Conservation (phyloP, 2,113 vertebrate genomes). For the Mormyrus iriodes region DNA sequence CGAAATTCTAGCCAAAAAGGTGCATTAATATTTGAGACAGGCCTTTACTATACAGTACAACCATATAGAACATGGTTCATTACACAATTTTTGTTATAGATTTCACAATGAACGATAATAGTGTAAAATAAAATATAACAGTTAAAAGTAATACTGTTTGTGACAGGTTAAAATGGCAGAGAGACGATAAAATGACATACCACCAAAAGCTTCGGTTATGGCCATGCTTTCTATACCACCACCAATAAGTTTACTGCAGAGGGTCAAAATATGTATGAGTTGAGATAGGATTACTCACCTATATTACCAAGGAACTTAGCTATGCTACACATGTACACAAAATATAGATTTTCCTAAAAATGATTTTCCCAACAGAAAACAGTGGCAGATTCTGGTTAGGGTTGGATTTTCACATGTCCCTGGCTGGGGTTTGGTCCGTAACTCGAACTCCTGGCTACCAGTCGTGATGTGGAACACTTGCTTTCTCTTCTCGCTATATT, state of each 20-base stretch:
- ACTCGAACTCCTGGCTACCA: constrained; percentile 97
- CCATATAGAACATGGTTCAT: not conserved
- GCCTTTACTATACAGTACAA: not conserved
- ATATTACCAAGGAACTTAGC: not conserved
- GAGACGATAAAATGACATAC: constrained; percentile 45
- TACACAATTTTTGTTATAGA: not conserved
- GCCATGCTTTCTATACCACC: constrained; percentile 98
- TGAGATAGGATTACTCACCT: not conserved
- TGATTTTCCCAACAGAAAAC: not conserved
- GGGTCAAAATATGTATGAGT: constrained; percentile 4
- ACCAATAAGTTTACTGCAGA: constrained; percentile 85
- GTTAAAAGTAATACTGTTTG: not conserved
- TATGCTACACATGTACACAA: not conserved
- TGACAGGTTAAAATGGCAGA: not conserved
- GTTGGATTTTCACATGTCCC: not conserved
- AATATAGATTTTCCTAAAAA: not conserved
- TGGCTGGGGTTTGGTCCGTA: constrained; percentile 40
- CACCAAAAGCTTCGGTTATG: constrained; percentile 96
- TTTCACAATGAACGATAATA: not conserved
- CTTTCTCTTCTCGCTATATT: constrained; percentile 86
- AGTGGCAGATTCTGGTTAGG: not conserved
- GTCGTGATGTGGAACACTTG: constrained; percentile 92
- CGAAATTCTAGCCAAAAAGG: constrained; percentile 77
- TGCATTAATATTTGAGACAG: not conserved
- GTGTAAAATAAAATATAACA: not conserved